A percentile compares a stretch with the other conserved stretches of the same genome.
Evolutionary conservation across 2,113 vertebrate genomes (phyloP).

Genomic region (Chamaetylas fuelleborni): DNA sequence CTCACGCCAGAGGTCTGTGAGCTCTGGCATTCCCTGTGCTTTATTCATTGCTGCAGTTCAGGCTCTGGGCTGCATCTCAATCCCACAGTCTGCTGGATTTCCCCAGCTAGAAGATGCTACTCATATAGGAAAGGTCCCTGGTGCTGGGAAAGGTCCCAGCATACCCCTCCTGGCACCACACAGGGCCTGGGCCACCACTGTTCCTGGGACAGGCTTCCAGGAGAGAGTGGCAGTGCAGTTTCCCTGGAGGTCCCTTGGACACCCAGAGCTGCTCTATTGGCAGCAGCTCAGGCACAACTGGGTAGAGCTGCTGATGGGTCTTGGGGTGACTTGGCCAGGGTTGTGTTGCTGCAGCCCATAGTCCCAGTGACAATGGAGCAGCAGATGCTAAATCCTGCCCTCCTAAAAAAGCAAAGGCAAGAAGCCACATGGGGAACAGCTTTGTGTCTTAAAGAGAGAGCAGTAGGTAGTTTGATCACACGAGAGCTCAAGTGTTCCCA

Average conservation of each 20-base stretch:
- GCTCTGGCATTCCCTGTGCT: background rate
- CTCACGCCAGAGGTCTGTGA: background rate
- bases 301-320: background rate
- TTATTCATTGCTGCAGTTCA: background rate
- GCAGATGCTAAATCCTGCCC: background rate
- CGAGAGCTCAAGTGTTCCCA: background rate
- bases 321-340: background rate
- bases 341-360: background rate
- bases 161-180: fast-evolving
- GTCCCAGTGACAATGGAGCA: background rate
- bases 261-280: fast-evolving
- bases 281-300: background rate
- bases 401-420: background rate
- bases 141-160: background rate
- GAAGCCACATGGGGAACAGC: background rate
- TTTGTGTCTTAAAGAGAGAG: background rate
- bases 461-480: background rate
- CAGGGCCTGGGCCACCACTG: background rate
- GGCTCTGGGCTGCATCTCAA: background rate
- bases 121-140: background rate
- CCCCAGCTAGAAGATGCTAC: background rate
- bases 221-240: background rate
- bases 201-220: background rate
- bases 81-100: background rate
- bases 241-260: background rate